These are phyloP conservation scores for Hemibagrus wyckioides DNA, from an alignment of 2,113 vertebrate species.

Conservation along the genomic window DNA sequence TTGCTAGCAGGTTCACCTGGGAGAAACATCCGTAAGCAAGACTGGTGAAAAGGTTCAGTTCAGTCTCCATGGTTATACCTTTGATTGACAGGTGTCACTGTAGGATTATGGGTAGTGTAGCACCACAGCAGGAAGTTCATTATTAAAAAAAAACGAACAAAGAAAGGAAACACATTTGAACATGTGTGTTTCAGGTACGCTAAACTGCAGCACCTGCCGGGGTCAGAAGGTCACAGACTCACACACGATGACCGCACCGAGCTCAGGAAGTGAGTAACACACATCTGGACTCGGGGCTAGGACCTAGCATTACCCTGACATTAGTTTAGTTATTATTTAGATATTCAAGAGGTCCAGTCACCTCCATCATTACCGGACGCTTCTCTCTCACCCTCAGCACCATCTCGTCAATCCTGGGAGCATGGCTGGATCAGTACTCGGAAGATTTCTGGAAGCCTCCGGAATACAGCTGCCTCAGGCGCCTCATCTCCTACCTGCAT, in stretches of 20 bases:
- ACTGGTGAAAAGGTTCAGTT: not conserved
- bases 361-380: not conserved
- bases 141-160: not conserved
- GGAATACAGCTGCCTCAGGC: slow-evolving; percentile 84
- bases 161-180: no score
- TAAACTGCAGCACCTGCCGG: slow-evolving; percentile 79
- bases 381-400: slow-evolving; percentile 72
- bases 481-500: slow-evolving; percentile 88
- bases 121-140: not conserved
- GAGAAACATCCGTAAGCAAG: not conserved
- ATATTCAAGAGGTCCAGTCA: not conserved
- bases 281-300: not conserved
- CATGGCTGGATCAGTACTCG: slow-evolving; percentile 97
- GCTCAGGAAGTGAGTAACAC: slow-evolving; percentile 85
- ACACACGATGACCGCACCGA: slow-evolving; percentile 84
- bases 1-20: not conserved
- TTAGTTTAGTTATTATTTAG: not conserved
- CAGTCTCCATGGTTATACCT: not conserved
- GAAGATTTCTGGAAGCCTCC: slow-evolving; percentile 95
- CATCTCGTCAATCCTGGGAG: slow-evolving; percentile 94
- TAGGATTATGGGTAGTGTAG: not conserved
- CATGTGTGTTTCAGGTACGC: slow-evolving; percentile 78
- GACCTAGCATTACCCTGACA: not conserved
- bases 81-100: not conserved
- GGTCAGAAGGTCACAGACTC: slow-evolving; percentile 76